Evolutionary conservation across 1,140 invertebrate genomes (phyloP).

Genomic region (Drosophila watanabei): DNA sequence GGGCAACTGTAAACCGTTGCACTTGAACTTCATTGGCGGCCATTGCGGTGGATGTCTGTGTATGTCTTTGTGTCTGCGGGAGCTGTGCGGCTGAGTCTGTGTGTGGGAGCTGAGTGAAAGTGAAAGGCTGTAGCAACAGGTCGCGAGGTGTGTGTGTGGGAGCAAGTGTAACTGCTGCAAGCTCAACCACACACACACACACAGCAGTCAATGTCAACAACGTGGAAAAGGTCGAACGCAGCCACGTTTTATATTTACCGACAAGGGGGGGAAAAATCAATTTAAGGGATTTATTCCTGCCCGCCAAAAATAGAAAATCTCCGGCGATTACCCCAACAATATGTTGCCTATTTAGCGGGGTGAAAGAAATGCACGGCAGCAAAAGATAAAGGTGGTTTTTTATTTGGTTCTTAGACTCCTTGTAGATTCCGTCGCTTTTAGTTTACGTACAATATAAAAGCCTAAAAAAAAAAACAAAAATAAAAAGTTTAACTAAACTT

Average conservation of each 20-base stretch:
- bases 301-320: conserved; percentile 64
- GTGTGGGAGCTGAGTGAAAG: conserved; percentile 48
- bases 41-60: conserved; percentile 40
- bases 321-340: conserved; percentile 61
- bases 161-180: conserved; percentile 12
- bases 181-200: conserved; percentile 14
- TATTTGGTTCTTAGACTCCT: background rate
- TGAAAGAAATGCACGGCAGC: conserved; percentile 5
- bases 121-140: conserved; percentile 72
- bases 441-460: background rate
- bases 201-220: conserved; percentile 51
- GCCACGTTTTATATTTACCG: conserved; percentile 45
- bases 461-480: background rate
- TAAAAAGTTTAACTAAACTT: background rate
- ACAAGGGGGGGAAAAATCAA: conserved; percentile 32
- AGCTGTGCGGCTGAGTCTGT: conserved; percentile 16
- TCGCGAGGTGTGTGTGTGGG: conserved; percentile 37
- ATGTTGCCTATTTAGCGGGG: conserved; percentile 61
- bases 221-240: conserved; percentile 39
- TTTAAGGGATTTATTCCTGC: conserved; percentile 40
- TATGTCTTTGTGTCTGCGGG: conserved; percentile 7
- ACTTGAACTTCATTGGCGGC: conserved; percentile 79
- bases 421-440: too few relatives aligned
- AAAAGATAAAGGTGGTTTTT: background rate
- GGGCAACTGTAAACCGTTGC: conserved; percentile 68